These are phyloP conservation scores for Drosophila serrata DNA, from an alignment of 1,140 invertebrate genomes.

Conservation along the genomic window DNA sequence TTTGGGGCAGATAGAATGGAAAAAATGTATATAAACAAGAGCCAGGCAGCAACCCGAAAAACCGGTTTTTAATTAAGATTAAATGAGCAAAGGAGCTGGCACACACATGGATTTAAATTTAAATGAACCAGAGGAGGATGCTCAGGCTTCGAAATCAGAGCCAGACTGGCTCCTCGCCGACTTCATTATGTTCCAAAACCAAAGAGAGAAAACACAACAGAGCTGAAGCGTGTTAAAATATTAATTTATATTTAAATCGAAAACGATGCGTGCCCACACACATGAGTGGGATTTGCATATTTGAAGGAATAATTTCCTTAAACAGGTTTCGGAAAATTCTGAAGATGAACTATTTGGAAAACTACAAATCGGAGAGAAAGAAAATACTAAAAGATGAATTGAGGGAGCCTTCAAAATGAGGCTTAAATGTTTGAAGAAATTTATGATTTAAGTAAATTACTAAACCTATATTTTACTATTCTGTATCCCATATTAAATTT, in stretches of 20 bases:
- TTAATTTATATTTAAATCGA: constrained; percentile 80
- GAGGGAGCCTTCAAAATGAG: too few species aligned
- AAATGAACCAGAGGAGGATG: constrained; percentile 65
- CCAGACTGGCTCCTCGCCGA: constrained; percentile 47
- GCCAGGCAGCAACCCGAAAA: constrained; percentile 64
- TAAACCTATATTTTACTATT: not conserved
- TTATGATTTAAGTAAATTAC: not conserved
- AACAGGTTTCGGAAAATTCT: constrained; percentile 20
- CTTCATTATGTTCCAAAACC: constrained; percentile 65
- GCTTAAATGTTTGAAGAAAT: not conserved
- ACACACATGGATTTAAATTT: constrained; percentile 78
- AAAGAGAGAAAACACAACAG: constrained; percentile 9
- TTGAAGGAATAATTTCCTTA: constrained; percentile 29
- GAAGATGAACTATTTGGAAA: constrained; percentile 24
- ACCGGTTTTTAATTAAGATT: constrained; percentile 84
- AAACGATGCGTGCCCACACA: constrained; percentile 53
- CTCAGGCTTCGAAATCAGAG: constrained; percentile 44
- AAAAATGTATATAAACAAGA: constrained; percentile 39
- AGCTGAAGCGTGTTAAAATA: constrained; percentile 70
- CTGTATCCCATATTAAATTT: not conserved
- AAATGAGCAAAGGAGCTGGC: constrained; percentile 71
- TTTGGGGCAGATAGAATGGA: constrained; percentile 33
- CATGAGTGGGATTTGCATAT: constrained; percentile 52
- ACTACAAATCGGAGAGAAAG: constrained; percentile 8
- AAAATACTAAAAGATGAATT: not conserved